Evolutionary conservation across 2,888 invertebrate genomes (phyloP).

Genomic region (Eledona agricola): DNA sequence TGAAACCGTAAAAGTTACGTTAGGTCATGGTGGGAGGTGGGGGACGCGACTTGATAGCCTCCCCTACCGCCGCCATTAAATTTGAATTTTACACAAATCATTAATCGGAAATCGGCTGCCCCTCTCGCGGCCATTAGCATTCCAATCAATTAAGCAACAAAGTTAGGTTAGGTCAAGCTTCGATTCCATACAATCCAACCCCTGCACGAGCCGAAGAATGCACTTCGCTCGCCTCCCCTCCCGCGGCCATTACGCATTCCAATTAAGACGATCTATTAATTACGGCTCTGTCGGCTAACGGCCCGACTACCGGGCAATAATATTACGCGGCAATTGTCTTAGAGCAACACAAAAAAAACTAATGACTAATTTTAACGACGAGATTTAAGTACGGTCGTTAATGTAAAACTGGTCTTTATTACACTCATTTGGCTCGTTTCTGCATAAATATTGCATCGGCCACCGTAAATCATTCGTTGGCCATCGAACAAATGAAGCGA

Average conservation of each 20-base stretch:
- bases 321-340: conserved; percentile 35
- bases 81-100: no score
- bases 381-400: conserved; percentile 59
- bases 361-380: conserved; percentile 61
- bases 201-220: no score
- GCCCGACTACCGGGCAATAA: conserved; percentile 34
- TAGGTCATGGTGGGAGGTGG: no score
- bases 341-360: conserved; percentile 54
- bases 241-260: conserved; percentile 25
- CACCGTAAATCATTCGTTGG: conserved; percentile 50
- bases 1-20: no score
- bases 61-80: no score
- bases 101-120: no score
- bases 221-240: conserved; percentile 23
- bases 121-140: no score
- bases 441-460: conserved; percentile 53
- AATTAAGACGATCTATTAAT: conserved; percentile 25
- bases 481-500: conserved; percentile 30
- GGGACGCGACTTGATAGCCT: no score
- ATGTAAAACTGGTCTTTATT: conserved; percentile 58
- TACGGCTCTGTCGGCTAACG: conserved; percentile 23
- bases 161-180: not conserved
- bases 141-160: no score
- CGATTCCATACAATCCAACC: no score
- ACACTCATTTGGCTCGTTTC: conserved; percentile 55